phyloP scores from a whole-genome alignment of 2,113 vertebrate species.

The Arothron firmamentum region DNA sequence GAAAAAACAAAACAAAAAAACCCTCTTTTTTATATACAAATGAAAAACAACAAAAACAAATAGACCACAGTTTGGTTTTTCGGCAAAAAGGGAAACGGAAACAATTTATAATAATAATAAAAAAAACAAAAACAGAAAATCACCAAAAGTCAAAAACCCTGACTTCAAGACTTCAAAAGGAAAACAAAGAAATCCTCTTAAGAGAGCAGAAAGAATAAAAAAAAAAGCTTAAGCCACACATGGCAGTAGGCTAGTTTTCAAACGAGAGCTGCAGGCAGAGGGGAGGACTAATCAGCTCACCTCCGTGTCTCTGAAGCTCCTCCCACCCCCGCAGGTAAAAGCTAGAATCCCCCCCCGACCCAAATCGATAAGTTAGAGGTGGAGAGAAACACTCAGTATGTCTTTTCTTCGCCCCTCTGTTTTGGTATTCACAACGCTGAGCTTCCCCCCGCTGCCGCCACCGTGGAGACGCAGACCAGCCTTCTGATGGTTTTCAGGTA shows the following conservation, averaged over 20 bases:
- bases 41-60: constrained; percentile 64
- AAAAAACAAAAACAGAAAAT: constrained; percentile 33
- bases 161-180: constrained; percentile 53
- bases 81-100: constrained; percentile 57
- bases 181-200: constrained; percentile 58
- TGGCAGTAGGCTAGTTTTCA: constrained; percentile 67
- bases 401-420: constrained; percentile 35
- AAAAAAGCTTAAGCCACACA: constrained; percentile 70
- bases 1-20: constrained; percentile 35
- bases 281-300: constrained; percentile 64
- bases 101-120: constrained; percentile 12
- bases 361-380: constrained; percentile 45
- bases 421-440: constrained; percentile 44
- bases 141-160: constrained; percentile 56
- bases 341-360: constrained; percentile 36
- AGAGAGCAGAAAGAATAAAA: constrained; percentile 42
- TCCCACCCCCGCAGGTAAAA: constrained; percentile 30
- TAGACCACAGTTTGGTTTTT: constrained; percentile 78
- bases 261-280: constrained; percentile 64
- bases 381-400: constrained; percentile 36
- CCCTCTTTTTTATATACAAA: constrained; percentile 62
- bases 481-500: constrained; percentile 21
- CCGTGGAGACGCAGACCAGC: constrained; percentile 21
- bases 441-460: constrained; percentile 30
- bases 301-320: constrained; percentile 21